A percentile compares a stretch with the other conserved stretches of the same genome.
phyloP scores from a whole-genome alignment of 2,113 vertebrate species.

The Lethenteron camtschaticum region DNA sequence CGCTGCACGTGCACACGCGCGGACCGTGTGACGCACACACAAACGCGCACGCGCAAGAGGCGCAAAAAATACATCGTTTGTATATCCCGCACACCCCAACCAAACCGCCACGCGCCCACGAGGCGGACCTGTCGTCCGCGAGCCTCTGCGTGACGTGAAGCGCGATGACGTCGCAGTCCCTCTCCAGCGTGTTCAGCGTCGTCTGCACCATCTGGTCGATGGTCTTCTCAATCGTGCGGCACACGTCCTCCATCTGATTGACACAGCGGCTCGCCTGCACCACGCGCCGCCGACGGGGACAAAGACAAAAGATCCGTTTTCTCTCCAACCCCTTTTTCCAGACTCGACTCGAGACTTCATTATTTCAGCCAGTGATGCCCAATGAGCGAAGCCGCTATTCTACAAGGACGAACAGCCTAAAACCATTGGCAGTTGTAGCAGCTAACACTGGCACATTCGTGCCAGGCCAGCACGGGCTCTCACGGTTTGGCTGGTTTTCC shows the following conservation, averaged over 20 bases:
- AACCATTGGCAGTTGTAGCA: too few species aligned
- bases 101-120: background rate
- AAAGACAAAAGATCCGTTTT: too few species aligned
- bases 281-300: too few species aligned
- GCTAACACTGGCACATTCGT: too few species aligned
- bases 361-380: too few species aligned
- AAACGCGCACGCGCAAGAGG: too few species aligned
- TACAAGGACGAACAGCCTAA: too few species aligned
- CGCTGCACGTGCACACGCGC: slow-evolving; percentile 17
- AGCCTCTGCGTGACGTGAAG: slow-evolving; percentile 23
- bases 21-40: background rate
- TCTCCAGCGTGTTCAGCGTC: slow-evolving; percentile 40
- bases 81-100: background rate
- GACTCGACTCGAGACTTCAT: too few species aligned
- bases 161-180: slow-evolving; percentile 35
- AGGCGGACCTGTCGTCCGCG: slow-evolving; percentile 21
- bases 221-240: slow-evolving; percentile 36
- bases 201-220: slow-evolving; percentile 47
- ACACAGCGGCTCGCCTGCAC: slow-evolving; percentile 34
- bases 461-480: too few species aligned
- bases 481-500: too few species aligned
- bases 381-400: too few species aligned
- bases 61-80: background rate
- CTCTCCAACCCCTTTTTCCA: too few species aligned
- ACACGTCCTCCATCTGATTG: slow-evolving; percentile 45